Evolutionary conservation across 64 coral and sea anemone genomes (phyloP).

Genomic region (Montipora foliosa): DNA sequence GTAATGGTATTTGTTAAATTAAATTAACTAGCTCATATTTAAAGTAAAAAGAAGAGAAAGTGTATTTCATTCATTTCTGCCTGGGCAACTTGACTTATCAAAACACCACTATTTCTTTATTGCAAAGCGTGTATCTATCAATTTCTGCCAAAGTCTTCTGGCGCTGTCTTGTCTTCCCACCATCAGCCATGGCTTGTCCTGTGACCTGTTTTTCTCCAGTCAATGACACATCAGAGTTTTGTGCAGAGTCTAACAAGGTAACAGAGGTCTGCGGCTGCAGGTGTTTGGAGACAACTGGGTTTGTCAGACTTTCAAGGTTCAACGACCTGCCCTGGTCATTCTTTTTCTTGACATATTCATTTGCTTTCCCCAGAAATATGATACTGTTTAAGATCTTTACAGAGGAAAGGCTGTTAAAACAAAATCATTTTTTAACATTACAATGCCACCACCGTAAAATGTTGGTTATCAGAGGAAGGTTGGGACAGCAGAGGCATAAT

Average conservation of each 20-base stretch:
- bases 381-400: constrained; percentile 98
- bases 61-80: not conserved
- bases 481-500: not conserved
- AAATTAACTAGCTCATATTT: not conserved
- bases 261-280: constrained; percentile 23
- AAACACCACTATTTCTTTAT: constrained; percentile 92
- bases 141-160: constrained; percentile 91
- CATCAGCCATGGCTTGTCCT: not conserved
- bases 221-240: constrained; percentile 12
- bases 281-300: not conserved
- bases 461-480: too few relatives aligned
- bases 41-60: not conserved
- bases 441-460: not conserved
- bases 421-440: not conserved
- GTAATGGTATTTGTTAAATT: too few relatives aligned
- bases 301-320: not conserved
- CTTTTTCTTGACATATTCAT: constrained; percentile 85
- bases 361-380: constrained; percentile 90
- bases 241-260: constrained; percentile 48
- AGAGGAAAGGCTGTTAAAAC: constrained; percentile 69
- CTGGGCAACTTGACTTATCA: not conserved
- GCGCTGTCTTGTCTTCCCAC: constrained; percentile 29
- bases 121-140: constrained; percentile 95
- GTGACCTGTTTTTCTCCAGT: not conserved
- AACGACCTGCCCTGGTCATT: constrained; percentile 32